These are phyloP conservation scores for Drosophila meridionalis DNA, from an alignment of 2,888 invertebrate genomes.

Conservation along the genomic window DNA sequence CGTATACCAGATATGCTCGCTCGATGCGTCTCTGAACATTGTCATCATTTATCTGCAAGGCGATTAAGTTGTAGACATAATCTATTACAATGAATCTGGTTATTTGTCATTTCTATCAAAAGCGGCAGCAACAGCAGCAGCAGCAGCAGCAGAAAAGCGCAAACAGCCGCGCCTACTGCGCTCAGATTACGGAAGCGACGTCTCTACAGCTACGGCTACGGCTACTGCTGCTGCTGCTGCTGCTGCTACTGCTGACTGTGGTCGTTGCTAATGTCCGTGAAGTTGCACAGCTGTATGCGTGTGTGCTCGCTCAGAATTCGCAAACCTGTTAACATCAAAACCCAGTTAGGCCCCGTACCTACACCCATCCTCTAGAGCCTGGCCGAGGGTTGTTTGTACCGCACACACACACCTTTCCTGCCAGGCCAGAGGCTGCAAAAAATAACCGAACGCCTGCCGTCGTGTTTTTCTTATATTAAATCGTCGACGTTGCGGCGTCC, in stretches of 20 bases:
- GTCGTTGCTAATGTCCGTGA: conserved; percentile 76
- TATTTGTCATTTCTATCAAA: conserved; percentile 84
- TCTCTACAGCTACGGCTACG: not conserved
- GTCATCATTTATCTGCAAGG: conserved; percentile 84
- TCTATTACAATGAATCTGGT: conserved; percentile 85
- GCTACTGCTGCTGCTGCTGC: too few species aligned
- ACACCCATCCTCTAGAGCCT: conserved; percentile 65
- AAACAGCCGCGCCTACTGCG: conserved; percentile 84
- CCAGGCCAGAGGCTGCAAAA: conserved; percentile 47
- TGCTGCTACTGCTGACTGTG: conserved; percentile 22
- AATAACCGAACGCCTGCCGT: conserved; percentile 66
- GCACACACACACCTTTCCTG: conserved; percentile 66
- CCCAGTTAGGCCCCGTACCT: conserved; percentile 71
- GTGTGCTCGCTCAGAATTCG: conserved; percentile 33
- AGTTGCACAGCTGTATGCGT: conserved; percentile 70
- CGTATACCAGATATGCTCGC: conserved; percentile 30
- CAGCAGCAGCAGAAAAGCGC: conserved; percentile 71
- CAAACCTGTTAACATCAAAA: conserved; percentile 84
- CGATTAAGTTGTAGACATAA: conserved; percentile 85
- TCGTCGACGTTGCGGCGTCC: conserved; percentile 63
- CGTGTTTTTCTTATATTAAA: conserved; percentile 81
- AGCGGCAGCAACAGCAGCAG: conserved; percentile 23
- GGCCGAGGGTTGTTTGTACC: conserved; percentile 70
- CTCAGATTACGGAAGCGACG: conserved; percentile 83
- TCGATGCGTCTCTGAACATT: conserved; percentile 70